Evolutionary conservation across 2,113 vertebrate genomes (phyloP), one percentile per base, ranked within the genome.

Genomic region (Bos javanicus): DNA sequence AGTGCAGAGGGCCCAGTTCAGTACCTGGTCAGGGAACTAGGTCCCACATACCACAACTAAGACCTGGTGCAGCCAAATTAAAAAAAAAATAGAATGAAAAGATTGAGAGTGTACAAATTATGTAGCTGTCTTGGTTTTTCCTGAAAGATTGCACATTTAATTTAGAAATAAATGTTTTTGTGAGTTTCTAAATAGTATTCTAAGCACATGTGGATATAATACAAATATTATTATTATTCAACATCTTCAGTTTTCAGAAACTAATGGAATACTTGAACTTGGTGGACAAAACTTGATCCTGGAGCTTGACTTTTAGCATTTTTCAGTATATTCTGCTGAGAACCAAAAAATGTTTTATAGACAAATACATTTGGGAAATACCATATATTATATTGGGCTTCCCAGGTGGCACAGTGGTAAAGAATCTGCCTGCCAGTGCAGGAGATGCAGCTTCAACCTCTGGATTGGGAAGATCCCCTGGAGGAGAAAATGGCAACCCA

Each of bases 181-280:
- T 85, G 50, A 78, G 80, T 96, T 96, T 94, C 48, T 96, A 46
- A 97, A 74, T 91, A 95, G 56, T 83, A 14, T 95, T 95, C 30
- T 82, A 87, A 93, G 57, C 90, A 95, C 39, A 36, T 85, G 39
- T 86, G 46, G 25, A 50, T 78, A 46, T 80, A 85, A 21, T 67
- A 67, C 28, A 93, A 84, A 7, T 88, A 64, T 60, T 92, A 23
- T 64, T 82, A 39, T 80, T 97, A 56, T 84, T 92, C 50, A 83
- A 0, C 12, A n/a, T 78, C 78, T 83, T 98, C 28, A 52, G 7
- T 95, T 94, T 30, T 76, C 10, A 33, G 33, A 46, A 26, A 86
- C 59, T 83, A 71, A 54, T 76, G 33, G 57, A 93, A 56, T 59
- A 43, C 25, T 23, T 91, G 85, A 28, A 39, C 25, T 82, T 92